Evolutionary conservation across 1,140 invertebrate genomes (phyloP), one percentile per base, ranked within the genome.

Genomic region (Trigoniulus corallinus): DNA sequence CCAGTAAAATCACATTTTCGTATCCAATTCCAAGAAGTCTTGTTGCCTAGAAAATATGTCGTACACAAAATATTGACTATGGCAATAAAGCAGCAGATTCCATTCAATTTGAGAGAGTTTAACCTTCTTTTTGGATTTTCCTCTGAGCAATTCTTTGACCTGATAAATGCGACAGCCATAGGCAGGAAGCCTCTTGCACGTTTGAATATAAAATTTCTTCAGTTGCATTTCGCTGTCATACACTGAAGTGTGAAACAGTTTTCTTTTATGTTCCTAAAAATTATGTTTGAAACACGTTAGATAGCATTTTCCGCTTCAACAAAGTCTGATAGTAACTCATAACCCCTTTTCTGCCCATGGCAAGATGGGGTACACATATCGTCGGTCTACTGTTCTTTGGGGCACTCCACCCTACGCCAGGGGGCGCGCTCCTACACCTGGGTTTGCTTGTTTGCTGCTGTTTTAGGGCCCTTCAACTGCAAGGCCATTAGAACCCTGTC

Each of bases 151-250:
- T 59, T 82, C 79, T 61, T 81, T 80, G 4, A 82, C 80, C 55
- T 77, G 71, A 57, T 77, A 80, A 3, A 82, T 66, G 55, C 76
- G 72, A 61, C 78, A 81, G 7, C 76, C 74, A 62, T 73, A 79
- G 2, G 75, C 71, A 2, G 78, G 78, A 37, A 82, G 64, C 45
- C 78, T 69, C 54, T 74, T 74, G 58, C 76, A 77, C 50, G 75
- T 78, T 57, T 79, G 77, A 27, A 79, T 71, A 62, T 82, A 82
- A 22, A 80, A 64, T 53, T 77, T 76, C 61, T 81, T 81, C 55
- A 82, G 63, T 53, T 78, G 76, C 4, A 74, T 59, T 57, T 80
- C 78, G 25, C 71, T 77, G 54, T 81, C 79, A 57, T 80, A 81
- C 13, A 79, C 71, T 10, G 75, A 72, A 2, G 74, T 76, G 56